Base-by-base conservation (phyloP, 2,888 invertebrate species). In the Tuta absoluta region DNA sequence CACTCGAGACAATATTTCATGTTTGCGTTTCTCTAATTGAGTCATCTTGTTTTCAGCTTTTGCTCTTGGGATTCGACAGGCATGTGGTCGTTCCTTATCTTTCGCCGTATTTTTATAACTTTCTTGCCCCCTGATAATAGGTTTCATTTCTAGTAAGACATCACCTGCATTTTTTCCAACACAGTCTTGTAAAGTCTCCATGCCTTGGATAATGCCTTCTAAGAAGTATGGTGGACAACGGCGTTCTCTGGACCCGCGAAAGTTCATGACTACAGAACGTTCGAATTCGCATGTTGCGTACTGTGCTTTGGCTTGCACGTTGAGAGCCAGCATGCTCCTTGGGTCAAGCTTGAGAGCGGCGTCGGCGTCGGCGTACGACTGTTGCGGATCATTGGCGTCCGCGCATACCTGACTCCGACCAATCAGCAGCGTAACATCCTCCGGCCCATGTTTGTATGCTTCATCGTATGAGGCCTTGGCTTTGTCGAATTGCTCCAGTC, bases 271-370 rank as follows among this genome's bases (percentile, higher is more conserved):
- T 2, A 91, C 85, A 0, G 89, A 89, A 45, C 85, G 80, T 65
- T 91, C 91, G 66, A 91, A 91, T 69, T 91, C 89, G 0, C 87
- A 86, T 88, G 91, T 87, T 12, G 89, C 87, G 69, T 91, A 91
- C 81, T 90, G 80, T 17, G 91, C 91, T 0, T 88, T 84, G 1
- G 89, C 81, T 70, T 91, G 90, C 89, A 90, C 89, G 68, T 89
- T 88, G 21, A 82, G 80, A 1, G 91, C 91, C 23, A 78, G 84
- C 88, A 91, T 89, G 69, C 89, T 90, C 0, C 67, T 71, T 0
- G 91, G 91, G 68, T 85, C 86, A 12, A 91, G 75, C 68, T 85
- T 83, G 33, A 91, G 84, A 1, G 91, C 91, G 37, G 87, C 71
- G 68, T 91, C 89, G 0, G 91, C 91, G 68, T 90, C 89, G 1